phyloP scores from a whole-genome alignment of 2,797 vertebrate species.

The Pantherophis alleghaniensis region DNA sequence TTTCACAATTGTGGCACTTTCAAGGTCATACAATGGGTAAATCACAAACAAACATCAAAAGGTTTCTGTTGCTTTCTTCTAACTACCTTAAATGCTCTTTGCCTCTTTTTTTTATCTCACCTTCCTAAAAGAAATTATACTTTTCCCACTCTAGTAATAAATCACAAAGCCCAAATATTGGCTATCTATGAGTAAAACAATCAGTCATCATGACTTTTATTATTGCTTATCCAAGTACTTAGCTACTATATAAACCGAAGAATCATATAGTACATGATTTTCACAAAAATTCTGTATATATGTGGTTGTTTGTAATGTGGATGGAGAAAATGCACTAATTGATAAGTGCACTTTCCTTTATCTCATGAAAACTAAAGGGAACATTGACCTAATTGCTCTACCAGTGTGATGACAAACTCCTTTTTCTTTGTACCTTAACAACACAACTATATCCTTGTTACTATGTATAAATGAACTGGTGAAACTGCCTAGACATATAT shows the following conservation, averaged over 20 bases:
- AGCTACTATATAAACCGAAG: not conserved
- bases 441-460: not conserved
- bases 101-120: not conserved
- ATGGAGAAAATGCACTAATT: not conserved
- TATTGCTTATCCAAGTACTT: conserved; percentile 1
- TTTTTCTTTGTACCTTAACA: not conserved
- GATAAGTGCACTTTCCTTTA: not conserved
- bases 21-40: conserved; percentile 14
- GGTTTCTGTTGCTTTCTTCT: not conserved
- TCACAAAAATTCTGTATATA: not conserved
- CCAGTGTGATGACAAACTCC: not conserved
- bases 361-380: not conserved
- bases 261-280: not conserved
- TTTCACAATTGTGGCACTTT: not conserved
- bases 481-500: not conserved
- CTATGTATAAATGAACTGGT: not conserved
- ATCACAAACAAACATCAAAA: conserved; percentile 3
- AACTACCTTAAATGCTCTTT: not conserved
- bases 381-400: not conserved
- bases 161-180: conserved; percentile 14
- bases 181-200: not conserved
- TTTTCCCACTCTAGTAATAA: conserved; percentile 6
- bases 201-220: conserved; percentile 24
- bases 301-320: not conserved
- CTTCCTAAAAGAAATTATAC: conserved; percentile 14